phyloP scores from a whole-genome alignment of 2,113 vertebrate species.

The Synodontis membranacea region DNA sequence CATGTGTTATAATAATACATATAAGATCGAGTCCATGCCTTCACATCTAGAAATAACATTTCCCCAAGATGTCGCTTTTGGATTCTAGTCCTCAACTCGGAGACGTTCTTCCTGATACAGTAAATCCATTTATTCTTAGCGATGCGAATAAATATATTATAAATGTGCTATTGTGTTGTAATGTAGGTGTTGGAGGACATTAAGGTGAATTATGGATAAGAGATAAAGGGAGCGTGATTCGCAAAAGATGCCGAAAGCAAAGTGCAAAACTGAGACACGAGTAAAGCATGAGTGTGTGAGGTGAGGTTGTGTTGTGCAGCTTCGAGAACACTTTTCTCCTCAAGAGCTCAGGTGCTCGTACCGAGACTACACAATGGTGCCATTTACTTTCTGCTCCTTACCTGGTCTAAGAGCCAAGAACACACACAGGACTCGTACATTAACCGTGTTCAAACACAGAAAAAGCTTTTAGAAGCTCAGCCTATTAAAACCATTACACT shows the following conservation, averaged over 20 bases:
- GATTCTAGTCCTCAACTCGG: background rate
- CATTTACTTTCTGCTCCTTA: conserved; percentile 16
- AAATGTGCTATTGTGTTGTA: background rate
- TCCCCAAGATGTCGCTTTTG: background rate
- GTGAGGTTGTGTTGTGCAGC: background rate
- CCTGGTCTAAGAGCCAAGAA: background rate
- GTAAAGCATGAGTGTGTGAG: background rate
- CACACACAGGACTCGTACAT: background rate
- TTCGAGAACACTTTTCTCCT: conserved; percentile 14
- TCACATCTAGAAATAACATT: background rate
- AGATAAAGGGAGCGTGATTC: background rate
- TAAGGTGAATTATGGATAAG: background rate
- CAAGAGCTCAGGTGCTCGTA: background rate
- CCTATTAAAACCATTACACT: conserved; percentile 10
- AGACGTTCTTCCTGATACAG: background rate
- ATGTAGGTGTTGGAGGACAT: background rate
- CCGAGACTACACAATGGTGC: background rate
- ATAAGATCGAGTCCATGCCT: background rate
- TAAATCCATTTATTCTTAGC: background rate
- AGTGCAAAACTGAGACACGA: background rate
- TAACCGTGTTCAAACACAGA: background rate
- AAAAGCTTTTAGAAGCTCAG: conserved; percentile 15
- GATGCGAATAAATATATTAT: background rate
- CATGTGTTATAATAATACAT: background rate
- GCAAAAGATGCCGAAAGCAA: background rate